Conservation (phyloP, 64 coral and sea anemone species). For the Montipora efflorescens region DNA sequence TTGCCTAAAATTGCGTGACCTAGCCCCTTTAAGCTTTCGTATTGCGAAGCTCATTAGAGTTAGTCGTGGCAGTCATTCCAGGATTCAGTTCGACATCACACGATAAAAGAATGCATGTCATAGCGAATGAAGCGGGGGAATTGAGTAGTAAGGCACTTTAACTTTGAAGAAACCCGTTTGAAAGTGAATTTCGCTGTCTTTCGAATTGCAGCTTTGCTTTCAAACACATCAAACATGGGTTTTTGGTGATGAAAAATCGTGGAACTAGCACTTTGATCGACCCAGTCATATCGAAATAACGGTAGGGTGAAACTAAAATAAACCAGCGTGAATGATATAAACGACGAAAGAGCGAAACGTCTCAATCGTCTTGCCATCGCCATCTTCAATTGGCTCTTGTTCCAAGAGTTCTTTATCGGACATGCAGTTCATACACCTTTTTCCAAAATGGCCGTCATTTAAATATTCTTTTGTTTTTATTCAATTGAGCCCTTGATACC, state of each 20-base stretch:
- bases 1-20: too few species aligned
- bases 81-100: not conserved
- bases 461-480: too few species aligned
- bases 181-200: not conserved
- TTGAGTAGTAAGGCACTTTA: too few species aligned
- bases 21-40: not conserved
- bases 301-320: not conserved
- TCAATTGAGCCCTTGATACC: too few species aligned
- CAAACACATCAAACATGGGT: not conserved
- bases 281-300: not conserved
- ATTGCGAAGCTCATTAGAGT: not conserved
- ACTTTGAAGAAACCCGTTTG: not conserved
- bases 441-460: too few species aligned
- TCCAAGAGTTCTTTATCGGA: too few species aligned
- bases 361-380: not conserved
- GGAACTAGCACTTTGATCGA: not conserved
- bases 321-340: not conserved
- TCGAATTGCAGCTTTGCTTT: not conserved
- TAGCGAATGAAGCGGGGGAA: not conserved
- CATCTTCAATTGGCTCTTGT: too few species aligned
- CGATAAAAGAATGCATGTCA: not conserved
- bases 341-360: not conserved
- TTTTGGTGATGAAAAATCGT: slow-evolving; percentile 4
- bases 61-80: not conserved
- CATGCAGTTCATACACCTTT: too few species aligned